Percentiles rank a stretch among this genome's conserved stretches.
These are phyloP conservation scores for Dendrocopos noguchii DNA, from an alignment of 2,113 vertebrate species.

Conservation along the genomic window DNA sequence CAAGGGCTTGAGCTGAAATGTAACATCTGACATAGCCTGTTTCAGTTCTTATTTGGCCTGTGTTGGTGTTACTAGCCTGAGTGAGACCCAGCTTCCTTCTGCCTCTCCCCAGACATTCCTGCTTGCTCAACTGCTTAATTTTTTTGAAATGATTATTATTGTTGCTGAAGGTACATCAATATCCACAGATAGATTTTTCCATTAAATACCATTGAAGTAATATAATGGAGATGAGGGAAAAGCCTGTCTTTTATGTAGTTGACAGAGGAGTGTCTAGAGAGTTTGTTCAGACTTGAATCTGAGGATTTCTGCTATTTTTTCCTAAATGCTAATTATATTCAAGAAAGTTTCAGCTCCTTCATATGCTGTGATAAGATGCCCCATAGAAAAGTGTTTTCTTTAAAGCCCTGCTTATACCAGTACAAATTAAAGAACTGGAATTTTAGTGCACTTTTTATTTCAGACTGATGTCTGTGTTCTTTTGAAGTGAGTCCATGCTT, in stretches of 20 bases:
- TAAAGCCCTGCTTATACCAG: neutral
- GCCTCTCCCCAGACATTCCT: neutral
- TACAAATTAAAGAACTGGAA: neutral
- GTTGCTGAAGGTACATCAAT: neutral
- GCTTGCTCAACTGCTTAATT: neutral
- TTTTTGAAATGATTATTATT: neutral
- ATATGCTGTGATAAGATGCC: neutral
- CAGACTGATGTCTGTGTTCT: neutral
- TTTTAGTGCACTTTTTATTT: neutral
- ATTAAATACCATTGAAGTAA: neutral
- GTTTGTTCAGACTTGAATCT: neutral
- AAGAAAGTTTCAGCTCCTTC: neutral
- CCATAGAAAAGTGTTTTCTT: neutral
- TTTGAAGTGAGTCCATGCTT: neutral
- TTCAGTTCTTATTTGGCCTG: neutral
- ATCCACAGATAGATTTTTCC: neutral
- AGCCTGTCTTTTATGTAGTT: neutral
- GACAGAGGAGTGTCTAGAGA: neutral
- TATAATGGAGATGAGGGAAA: neutral
- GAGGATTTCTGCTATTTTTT: neutral
- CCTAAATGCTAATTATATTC: neutral
- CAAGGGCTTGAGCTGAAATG: neutral
- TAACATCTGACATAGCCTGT: neutral
- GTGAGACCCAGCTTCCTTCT: neutral
- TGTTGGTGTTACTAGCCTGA: neutral